Conservation (phyloP, 2,888 invertebrate genomes). For the Sipha maydis region DNA sequence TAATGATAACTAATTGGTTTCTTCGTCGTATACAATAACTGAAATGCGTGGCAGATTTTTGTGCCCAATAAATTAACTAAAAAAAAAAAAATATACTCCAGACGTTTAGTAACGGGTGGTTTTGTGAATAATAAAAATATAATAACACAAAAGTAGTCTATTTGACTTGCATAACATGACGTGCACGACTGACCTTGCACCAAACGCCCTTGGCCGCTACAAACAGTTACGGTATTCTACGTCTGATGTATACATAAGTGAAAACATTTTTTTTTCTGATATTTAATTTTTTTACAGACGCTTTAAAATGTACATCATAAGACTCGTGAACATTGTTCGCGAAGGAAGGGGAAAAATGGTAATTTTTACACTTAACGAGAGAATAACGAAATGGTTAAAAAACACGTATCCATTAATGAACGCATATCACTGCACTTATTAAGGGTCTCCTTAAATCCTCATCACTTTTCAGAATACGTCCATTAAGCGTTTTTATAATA, state of each 20-base stretch:
- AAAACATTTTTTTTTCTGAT: background rate
- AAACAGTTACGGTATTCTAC: constrained; percentile 33
- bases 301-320: background rate
- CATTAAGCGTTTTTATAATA: background rate
- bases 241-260: background rate
- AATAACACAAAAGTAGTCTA: constrained; percentile 12
- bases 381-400: background rate
- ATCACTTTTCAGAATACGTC: constrained; percentile 1
- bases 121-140: constrained; percentile 17
- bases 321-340: background rate
- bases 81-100: background rate
- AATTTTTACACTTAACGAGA: background rate
- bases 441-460: background rate
- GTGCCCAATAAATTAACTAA: background rate
- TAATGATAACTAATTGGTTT: constrained; percentile 48
- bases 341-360: background rate
- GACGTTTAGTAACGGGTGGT: constrained; percentile 16
- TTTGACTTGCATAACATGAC: constrained; percentile 35
- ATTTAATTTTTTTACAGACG: background rate
- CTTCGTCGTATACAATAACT: background rate
- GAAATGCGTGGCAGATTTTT: constrained; percentile 12
- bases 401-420: background rate
- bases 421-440: background rate
- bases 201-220: constrained; percentile 45
- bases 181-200: constrained; percentile 40